Percentiles rank a stretch among this genome's conserved stretches.
phyloP scores from a whole-genome alignment of 2,888 invertebrate genomes.

The Polydrusus tereticollis region DNA sequence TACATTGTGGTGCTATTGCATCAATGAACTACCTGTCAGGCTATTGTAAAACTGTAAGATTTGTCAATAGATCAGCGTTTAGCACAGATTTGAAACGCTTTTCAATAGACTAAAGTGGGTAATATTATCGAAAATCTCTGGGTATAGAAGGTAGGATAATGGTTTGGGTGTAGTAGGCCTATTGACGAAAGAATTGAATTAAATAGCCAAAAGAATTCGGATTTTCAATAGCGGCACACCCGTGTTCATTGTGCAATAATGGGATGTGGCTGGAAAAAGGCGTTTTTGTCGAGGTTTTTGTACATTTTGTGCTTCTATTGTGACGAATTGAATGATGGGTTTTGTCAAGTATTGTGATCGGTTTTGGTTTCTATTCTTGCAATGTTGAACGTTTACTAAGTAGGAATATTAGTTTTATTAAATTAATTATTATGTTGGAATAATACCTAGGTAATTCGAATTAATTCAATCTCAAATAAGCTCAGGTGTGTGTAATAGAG shows the following conservation, averaged over 20 bases:
- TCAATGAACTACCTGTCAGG: slow-evolving; percentile 19
- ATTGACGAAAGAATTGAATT: slow-evolving; percentile 28
- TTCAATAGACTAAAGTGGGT: slow-evolving; percentile 23
- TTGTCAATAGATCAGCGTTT: slow-evolving; percentile 19
- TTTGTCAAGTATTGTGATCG: slow-evolving; percentile 14
- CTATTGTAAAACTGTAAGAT: slow-evolving; percentile 21
- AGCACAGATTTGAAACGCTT: slow-evolving; percentile 30
- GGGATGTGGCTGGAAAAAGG: slow-evolving; percentile 31
- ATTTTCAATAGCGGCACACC: slow-evolving; percentile 34
- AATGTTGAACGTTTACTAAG: too few relatives aligned
- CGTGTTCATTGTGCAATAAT: slow-evolving; percentile 40
- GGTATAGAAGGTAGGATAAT: slow-evolving; percentile 36
- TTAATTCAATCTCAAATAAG: too few relatives aligned
- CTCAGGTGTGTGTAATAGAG: too few relatives aligned
- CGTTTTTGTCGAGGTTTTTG: slow-evolving; percentile 35
- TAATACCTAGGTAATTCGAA: too few relatives aligned
- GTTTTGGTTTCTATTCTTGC: slow-evolving; percentile 6
- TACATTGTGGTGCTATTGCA: not conserved
- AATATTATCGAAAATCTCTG: slow-evolving; percentile 40
- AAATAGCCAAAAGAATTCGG: slow-evolving; percentile 18
- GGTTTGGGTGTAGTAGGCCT: slow-evolving; percentile 39
- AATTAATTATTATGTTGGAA: too few relatives aligned
- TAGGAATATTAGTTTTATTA: too few relatives aligned
- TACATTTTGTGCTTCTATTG: slow-evolving; percentile 31
- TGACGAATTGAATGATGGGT: slow-evolving; percentile 23